phyloP scores from a whole-genome alignment of 2,797 vertebrate species.

The Gephyroberyx darwinii region DNA sequence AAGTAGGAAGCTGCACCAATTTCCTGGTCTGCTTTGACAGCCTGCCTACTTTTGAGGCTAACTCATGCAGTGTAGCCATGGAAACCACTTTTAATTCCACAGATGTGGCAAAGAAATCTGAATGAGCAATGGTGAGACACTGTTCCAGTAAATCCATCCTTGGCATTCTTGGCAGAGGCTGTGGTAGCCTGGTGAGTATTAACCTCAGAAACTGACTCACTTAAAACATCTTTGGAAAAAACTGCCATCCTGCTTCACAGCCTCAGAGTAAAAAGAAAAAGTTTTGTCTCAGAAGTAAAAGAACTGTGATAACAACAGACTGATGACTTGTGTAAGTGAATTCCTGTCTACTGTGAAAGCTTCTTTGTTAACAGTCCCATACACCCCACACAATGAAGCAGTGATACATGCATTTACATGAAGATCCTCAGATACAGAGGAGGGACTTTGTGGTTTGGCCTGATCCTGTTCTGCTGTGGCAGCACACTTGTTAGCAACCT shows the following conservation, averaged over 20 bases:
- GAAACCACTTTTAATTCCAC: slow-evolving; percentile 35
- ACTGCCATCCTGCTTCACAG: slow-evolving; percentile 6
- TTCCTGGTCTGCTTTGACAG: slow-evolving; percentile 14
- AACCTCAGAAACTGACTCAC: slow-evolving; percentile 38
- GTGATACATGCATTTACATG: slow-evolving; percentile 20
- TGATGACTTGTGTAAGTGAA: not conserved
- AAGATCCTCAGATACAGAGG: slow-evolving; percentile 14
- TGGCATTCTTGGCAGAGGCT: slow-evolving; percentile 4
- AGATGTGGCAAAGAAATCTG: slow-evolving; percentile 16
- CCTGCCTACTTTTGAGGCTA: not conserved
- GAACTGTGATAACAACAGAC: too few species aligned
- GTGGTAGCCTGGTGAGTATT: slow-evolving; percentile 3
- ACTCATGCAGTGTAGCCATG: slow-evolving; percentile 17
- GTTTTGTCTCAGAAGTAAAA: not conserved
- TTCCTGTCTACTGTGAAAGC: slow-evolving; percentile 2
- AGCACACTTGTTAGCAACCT: not conserved
- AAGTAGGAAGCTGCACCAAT: slow-evolving; percentile 9
- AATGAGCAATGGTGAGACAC: slow-evolving; percentile 17
- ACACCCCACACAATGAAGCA: slow-evolving; percentile 14
- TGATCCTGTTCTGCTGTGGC: not conserved
- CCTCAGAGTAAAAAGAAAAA: not conserved
- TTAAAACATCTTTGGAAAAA: slow-evolving; percentile 7
- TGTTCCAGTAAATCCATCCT: not conserved
- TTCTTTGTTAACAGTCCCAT: slow-evolving; percentile 10
- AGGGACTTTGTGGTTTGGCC: not conserved